Evolutionary conservation across 2,113 vertebrate genomes (phyloP).

Genomic region (Burhinus oedicnemus): DNA sequence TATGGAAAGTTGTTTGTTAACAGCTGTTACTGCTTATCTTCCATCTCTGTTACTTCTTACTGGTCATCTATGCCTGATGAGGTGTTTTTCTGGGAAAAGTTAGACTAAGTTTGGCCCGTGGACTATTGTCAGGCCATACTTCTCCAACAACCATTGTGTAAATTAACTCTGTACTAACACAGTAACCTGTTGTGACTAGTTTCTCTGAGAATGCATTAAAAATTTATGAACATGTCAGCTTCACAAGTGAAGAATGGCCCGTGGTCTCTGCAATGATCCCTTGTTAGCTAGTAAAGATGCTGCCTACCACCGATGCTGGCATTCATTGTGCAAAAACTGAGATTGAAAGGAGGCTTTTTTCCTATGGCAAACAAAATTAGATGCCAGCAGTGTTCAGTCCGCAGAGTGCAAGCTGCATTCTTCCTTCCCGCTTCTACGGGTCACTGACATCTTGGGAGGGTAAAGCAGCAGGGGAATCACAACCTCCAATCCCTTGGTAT

Average conservation of each 20-base stretch:
- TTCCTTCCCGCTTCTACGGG: not conserved
- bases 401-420: not conserved
- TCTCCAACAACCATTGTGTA: not conserved
- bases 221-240: not conserved
- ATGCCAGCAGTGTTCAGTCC: not conserved
- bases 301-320: not conserved
- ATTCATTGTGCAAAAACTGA: not conserved
- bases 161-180: not conserved
- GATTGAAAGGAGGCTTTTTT: not conserved
- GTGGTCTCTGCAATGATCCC: not conserved
- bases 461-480: not conserved
- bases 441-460: not conserved
- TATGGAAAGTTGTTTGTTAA: not conserved
- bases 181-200: not conserved
- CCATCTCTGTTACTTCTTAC: not conserved
- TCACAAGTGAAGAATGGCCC: not conserved
- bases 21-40: not conserved
- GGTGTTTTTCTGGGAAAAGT: not conserved
- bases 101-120: not conserved
- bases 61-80: not conserved
- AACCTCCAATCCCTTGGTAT: not conserved
- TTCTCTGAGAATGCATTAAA: not conserved
- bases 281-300: not conserved
- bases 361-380: not conserved
- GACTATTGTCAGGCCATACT: not conserved